Percentiles rank a stretch among this genome's conserved stretches.
These are phyloP conservation scores for Paralichthys olivaceus DNA, from an alignment of 2,113 vertebrate genomes.

Conservation along the genomic window DNA sequence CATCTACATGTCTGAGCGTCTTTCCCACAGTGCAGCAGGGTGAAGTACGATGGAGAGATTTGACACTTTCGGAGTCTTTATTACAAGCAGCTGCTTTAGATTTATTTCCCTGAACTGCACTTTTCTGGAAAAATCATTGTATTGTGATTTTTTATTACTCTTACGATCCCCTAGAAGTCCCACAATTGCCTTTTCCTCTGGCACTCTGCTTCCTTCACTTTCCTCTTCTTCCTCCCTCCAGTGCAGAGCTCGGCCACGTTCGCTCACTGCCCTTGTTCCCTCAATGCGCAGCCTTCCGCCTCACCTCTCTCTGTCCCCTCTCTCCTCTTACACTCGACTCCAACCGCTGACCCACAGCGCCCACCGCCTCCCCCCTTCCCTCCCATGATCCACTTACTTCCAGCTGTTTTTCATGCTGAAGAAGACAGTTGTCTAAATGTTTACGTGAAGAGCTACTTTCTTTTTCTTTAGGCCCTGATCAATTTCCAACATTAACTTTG, in stretches of 20 bases:
- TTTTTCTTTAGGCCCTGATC: constrained; percentile 79
- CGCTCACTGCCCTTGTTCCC: constrained; percentile 50
- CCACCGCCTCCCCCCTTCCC: constrained; percentile 36
- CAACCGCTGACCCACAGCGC: constrained; percentile 69
- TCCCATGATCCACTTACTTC: constrained; percentile 77
- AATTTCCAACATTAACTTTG: constrained; percentile 75
- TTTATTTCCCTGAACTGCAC: constrained; percentile 70
- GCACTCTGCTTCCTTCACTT: constrained; percentile 48
- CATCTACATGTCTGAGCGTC: constrained; percentile 50
- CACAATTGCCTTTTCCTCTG: constrained; percentile 59
- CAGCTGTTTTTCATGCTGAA: constrained; percentile 85
- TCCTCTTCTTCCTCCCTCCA: constrained; percentile 65
- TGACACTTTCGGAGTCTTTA: constrained; percentile 73
- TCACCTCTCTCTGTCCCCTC: constrained; percentile 60
- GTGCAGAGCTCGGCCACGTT: constrained; percentile 55
- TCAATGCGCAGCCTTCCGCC: constrained; percentile 54
- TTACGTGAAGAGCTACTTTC: constrained; percentile 81
- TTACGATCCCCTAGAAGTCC: constrained; percentile 66
- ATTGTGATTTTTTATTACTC: constrained; percentile 75
- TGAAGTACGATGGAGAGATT: constrained; percentile 49
- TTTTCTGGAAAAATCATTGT: constrained; percentile 78
- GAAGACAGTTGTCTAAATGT: constrained; percentile 87
- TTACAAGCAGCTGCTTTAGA: constrained; percentile 78
- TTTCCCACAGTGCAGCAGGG: constrained; percentile 54
- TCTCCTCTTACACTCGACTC: constrained; percentile 69